These are phyloP conservation scores for Narcine bancroftii DNA, from an alignment of 2,113 vertebrate genomes.

Conservation along the genomic window DNA sequence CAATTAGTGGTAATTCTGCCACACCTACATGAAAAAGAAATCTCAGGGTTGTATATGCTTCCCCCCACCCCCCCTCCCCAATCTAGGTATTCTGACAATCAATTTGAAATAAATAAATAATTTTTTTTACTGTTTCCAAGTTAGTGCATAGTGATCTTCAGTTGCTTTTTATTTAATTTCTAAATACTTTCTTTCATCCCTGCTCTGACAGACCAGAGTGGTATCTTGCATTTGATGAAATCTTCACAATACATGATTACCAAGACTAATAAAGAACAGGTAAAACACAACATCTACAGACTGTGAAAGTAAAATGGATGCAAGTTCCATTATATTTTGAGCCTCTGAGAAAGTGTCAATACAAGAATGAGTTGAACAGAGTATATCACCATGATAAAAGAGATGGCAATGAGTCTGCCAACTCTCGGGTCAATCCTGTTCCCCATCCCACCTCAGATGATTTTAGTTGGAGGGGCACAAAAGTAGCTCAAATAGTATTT, in stretches of 20 bases:
- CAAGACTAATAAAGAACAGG: background rate
- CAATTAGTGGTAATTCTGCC: no score
- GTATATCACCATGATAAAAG: background rate
- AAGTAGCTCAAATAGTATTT: background rate
- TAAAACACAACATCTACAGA: background rate
- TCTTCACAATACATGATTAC: background rate
- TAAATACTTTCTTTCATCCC: background rate
- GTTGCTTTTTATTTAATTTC: conserved; percentile 7
- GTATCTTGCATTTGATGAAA: background rate
- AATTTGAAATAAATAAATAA: no score
- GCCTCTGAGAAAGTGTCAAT: background rate
- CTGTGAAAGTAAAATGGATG: background rate
- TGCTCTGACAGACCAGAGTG: background rate
- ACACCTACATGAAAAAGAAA: no score
- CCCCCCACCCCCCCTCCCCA: no score
- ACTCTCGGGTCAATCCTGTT: no score
- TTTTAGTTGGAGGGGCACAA: background rate
- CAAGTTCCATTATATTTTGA: background rate
- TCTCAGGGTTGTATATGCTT: no score
- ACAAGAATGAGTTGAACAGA: background rate
- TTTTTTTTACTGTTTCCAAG: no score
- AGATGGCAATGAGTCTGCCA: no score
- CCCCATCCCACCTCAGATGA: background rate
- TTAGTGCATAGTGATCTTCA: background rate
- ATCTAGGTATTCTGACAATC: no score